A percentile compares a stretch with the other conserved stretches of the same genome.
phyloP scores from a whole-genome alignment of 2,888 invertebrate species.

The Liopterus haemorrhoidalis region DNA sequence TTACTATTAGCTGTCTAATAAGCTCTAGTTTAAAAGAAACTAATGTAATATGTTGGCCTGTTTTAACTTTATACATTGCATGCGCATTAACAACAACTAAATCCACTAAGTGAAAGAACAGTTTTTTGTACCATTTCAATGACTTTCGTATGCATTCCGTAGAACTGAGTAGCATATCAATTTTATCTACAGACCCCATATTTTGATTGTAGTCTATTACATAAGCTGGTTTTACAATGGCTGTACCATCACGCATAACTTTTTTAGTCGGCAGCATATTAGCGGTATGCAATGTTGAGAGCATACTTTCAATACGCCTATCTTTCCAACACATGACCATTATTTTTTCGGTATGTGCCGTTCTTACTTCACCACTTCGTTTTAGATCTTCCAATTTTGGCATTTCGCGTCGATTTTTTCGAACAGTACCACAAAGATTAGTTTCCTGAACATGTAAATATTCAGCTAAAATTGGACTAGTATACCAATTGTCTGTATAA shows the following conservation, averaged over 20 bases:
- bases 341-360: conserved; percentile 2
- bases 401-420: conserved; percentile 6
- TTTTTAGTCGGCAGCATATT: too few species aligned
- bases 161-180: conserved; percentile 33
- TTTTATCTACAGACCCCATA: conserved; percentile 33
- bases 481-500: conserved; percentile 31
- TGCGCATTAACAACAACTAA: conserved; percentile 22
- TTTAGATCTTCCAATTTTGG: not conserved
- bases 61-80: conserved; percentile 21
- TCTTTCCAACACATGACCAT: conserved; percentile 35
- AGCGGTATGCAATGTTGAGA: too few species aligned
- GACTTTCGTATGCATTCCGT: conserved; percentile 28
- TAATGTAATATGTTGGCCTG: conserved; percentile 12
- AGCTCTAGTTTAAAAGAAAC: conserved; percentile 22
- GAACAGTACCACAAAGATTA: not conserved
- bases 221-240: too few species aligned
- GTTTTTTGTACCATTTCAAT: conserved; percentile 32
- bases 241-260: too few species aligned
- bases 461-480: conserved; percentile 22
- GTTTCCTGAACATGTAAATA: not conserved
- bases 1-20: conserved; percentile 22
- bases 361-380: not conserved
- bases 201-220: conserved; percentile 31
- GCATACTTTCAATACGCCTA: conserved; percentile 35
- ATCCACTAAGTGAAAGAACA: conserved; percentile 27